These are phyloP conservation scores for Cordilura impudica DNA, from an alignment of 2,888 invertebrate genomes.

Conservation along the genomic window DNA sequence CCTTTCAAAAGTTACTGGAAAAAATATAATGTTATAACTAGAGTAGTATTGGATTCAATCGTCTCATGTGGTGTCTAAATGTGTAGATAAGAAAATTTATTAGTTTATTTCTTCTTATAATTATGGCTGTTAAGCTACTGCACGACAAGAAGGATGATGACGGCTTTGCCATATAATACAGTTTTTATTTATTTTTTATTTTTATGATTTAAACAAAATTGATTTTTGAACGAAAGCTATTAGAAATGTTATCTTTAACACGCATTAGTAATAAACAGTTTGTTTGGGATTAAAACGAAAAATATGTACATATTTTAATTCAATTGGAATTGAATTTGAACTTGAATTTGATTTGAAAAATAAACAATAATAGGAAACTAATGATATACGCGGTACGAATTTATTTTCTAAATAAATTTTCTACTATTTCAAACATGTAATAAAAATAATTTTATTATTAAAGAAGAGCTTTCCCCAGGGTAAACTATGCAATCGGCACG, in stretches of 20 bases:
- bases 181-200: not conserved
- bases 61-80: slow-evolving; percentile 26
- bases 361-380: too few relatives aligned
- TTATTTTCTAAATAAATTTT: too few relatives aligned
- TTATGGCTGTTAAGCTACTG: slow-evolving; percentile 37
- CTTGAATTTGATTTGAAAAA: too few relatives aligned
- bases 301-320: too few relatives aligned
- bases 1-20: not conserved
- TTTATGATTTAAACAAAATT: slow-evolving; percentile 5
- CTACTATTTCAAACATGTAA: too few relatives aligned
- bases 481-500: too few relatives aligned
- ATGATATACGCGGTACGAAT: too few relatives aligned
- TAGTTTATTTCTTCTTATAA: slow-evolving; percentile 12
- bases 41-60: not conserved
- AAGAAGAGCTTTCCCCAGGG: too few relatives aligned
- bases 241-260: slow-evolving; percentile 1
- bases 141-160: not conserved
- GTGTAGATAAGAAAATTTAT: slow-evolving; percentile 20
- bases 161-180: too few relatives aligned
- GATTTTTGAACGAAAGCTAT: not conserved
- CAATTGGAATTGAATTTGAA: too few relatives aligned
- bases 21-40: slow-evolving; percentile 8
- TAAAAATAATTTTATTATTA: too few relatives aligned
- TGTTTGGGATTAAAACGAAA: not conserved
- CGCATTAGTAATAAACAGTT: slow-evolving; percentile 19